These are phyloP conservation scores for Chelon labrosus DNA, from an alignment of 2,797 vertebrate species.

Conservation along the genomic window DNA sequence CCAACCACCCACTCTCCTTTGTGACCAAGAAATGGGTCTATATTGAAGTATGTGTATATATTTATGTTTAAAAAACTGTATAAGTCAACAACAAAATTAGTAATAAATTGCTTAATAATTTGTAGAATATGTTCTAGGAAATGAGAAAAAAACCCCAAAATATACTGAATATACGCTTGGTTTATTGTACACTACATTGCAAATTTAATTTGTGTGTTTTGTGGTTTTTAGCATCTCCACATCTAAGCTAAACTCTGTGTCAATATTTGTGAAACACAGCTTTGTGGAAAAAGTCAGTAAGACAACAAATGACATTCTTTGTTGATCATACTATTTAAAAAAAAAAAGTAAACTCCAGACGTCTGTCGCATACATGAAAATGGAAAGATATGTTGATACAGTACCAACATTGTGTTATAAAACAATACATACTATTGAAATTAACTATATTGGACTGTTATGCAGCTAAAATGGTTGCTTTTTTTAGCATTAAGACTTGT, in stretches of 20 bases:
- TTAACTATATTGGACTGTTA: background rate
- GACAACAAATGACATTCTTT: background rate
- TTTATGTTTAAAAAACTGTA: too few species aligned
- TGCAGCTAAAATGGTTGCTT: background rate
- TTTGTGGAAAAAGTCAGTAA: background rate
- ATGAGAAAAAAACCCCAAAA: background rate
- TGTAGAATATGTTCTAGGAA: slow-evolving; percentile 1
- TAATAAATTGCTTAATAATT: too few species aligned
- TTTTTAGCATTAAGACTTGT: background rate
- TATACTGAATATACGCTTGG: background rate
- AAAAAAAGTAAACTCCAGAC: background rate
- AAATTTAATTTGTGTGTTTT: background rate
- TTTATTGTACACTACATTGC: background rate
- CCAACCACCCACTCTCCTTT: background rate
- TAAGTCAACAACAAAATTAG: too few species aligned
- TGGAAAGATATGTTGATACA: background rate
- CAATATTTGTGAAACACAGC: background rate
- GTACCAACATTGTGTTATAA: background rate
- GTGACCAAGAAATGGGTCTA: slow-evolving; percentile 13
- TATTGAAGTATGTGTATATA: background rate
- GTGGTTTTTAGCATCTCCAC: too few species aligned
- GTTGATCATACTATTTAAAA: background rate
- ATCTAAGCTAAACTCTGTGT: background rate
- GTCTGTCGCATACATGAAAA: background rate
- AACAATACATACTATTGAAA: background rate